Percentiles rank a stretch among this genome's conserved stretches.
Evolutionary conservation across 1,140 invertebrate species (phyloP).

Genomic region (Drosophila nannoptera): DNA sequence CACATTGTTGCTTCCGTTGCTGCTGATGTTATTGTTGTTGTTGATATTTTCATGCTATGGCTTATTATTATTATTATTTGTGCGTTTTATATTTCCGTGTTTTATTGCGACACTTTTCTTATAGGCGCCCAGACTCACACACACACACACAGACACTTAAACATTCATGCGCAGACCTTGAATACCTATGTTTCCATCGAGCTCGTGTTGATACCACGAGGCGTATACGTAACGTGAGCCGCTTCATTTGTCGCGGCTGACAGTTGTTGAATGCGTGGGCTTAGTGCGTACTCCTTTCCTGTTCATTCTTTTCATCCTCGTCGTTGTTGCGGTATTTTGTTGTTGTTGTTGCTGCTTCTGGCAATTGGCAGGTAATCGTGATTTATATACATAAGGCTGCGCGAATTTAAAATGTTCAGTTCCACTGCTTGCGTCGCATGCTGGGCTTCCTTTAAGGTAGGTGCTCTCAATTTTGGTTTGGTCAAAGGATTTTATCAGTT

Average conservation of each 20-base stretch:
- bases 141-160: constrained; percentile 13
- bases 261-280: constrained; percentile 57
- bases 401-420: constrained; percentile 49
- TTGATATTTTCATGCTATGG: constrained; percentile 38
- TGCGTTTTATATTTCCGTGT: constrained; percentile 77
- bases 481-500: constrained; percentile 18
- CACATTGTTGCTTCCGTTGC: constrained; percentile 47
- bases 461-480: constrained; percentile 5
- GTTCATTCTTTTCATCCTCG: neutral
- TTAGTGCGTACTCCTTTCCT: constrained; percentile 26
- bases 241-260: constrained; percentile 68
- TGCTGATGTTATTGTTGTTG: constrained; percentile 30
- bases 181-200: constrained; percentile 56
- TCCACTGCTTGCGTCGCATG: constrained; percentile 29
- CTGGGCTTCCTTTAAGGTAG: constrained; percentile 42
- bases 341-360: constrained; percentile 3
- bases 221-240: constrained; percentile 53
- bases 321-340: neutral
- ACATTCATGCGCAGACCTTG: constrained; percentile 1
- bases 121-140: constrained; percentile 21
- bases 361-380: constrained; percentile 23
- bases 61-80: constrained; percentile 77
- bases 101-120: constrained; percentile 73
- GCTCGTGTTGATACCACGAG: constrained; percentile 37
- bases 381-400: constrained; percentile 57